phyloP scores from a whole-genome alignment of 2,888 invertebrate species.

The Nemotelus pantherinus region DNA sequence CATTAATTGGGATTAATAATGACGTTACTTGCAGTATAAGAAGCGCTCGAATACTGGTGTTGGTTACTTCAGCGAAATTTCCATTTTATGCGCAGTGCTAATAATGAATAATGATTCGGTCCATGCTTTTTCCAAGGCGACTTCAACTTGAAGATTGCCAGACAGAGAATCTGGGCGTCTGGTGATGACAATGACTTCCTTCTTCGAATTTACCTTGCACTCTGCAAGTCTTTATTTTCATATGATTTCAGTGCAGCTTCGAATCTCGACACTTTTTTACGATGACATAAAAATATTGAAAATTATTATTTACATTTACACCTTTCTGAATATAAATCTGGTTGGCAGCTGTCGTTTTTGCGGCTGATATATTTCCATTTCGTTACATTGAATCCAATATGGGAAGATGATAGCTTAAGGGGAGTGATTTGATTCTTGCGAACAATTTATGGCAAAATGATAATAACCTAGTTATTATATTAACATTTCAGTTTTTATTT shows the following conservation, averaged over 20 bases:
- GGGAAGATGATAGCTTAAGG: not conserved
- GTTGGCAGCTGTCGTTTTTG: not conserved
- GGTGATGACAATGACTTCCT: conserved; percentile 32
- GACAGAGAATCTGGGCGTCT: conserved; percentile 23
- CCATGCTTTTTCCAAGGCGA: not conserved
- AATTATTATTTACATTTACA: conserved; percentile 25
- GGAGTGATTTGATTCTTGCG: not conserved
- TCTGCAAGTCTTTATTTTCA: conserved; percentile 17
- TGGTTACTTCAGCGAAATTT: conserved; percentile 1
- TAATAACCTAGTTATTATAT: too few species aligned
- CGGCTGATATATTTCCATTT: not conserved
- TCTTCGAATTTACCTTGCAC: conserved; percentile 12
- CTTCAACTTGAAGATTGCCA: not conserved
- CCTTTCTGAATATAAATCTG: conserved; percentile 36
- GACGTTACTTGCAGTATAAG: conserved; percentile 19
- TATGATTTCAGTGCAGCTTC: not conserved
- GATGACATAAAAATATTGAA: conserved; percentile 26
- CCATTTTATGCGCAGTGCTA: not conserved
- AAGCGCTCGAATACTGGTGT: conserved; percentile 3
- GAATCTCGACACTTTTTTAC: conserved; percentile 30
- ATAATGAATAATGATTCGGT: conserved; percentile 29
- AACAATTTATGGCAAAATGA: too few species aligned
- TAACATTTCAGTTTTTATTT: too few species aligned
- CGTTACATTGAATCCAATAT: not conserved
- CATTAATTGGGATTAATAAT: conserved; percentile 34